Percentiles rank a stretch among this genome's conserved stretches.
These are phyloP conservation scores for Drosophila prolongata DNA, from an alignment of 2,888 invertebrate species.

Conservation along the genomic window DNA sequence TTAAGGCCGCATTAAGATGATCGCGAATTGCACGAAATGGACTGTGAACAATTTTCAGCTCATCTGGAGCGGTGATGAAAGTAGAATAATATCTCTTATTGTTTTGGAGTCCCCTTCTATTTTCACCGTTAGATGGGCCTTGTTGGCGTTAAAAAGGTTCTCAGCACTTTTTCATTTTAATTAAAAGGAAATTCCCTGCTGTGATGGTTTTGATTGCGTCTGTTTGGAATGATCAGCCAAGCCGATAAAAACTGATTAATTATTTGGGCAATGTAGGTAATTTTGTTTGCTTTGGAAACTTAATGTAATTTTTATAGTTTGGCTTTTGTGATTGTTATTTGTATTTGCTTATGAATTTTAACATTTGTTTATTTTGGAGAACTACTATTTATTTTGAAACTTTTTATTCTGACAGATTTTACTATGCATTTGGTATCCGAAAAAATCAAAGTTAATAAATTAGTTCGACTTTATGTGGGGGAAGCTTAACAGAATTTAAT, in stretches of 20 bases:
- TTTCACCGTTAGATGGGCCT: slow-evolving; percentile 13
- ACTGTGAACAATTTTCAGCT: slow-evolving; percentile 21
- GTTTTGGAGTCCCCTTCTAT: slow-evolving; percentile 26
- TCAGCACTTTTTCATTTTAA: slow-evolving; percentile 22
- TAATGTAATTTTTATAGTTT: background rate
- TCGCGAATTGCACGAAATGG: slow-evolving; percentile 28
- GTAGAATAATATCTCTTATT: slow-evolving; percentile 20
- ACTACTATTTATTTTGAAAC: no score
- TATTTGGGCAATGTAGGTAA: background rate
- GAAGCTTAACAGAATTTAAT: no score
- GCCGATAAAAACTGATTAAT: slow-evolving; percentile 3
- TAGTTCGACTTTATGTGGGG: no score
- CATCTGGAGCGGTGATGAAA: slow-evolving; percentile 34
- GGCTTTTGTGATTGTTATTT: background rate
- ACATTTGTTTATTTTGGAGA: no score
- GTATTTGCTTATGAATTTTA: no score
- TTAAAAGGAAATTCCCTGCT: slow-evolving; percentile 20
- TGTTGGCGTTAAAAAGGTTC: slow-evolving; percentile 10
- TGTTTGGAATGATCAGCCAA: background rate
- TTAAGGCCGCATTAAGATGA: slow-evolving; percentile 13
- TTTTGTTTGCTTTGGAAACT: background rate
- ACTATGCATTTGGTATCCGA: no score
- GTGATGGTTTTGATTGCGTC: slow-evolving; percentile 15
- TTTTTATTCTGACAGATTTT: no score
- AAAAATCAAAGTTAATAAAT: no score